phyloP scores from a whole-genome alignment of 2,797 vertebrate species.

The Gambelia wislizenii region DNA sequence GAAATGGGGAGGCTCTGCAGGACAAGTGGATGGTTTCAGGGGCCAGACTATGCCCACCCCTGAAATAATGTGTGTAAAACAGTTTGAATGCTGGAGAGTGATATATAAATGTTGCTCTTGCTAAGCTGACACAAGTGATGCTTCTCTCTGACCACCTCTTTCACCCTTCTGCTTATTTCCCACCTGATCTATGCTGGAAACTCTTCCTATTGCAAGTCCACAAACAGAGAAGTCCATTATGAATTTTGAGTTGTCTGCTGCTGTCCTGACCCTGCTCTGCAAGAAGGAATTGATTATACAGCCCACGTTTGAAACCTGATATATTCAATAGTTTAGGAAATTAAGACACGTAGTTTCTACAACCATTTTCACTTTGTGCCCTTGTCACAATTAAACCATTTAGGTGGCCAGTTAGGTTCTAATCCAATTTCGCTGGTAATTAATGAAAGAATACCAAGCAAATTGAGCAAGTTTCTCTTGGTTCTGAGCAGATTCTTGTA shows the following conservation, averaged over 20 bases:
- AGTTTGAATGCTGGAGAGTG: background rate
- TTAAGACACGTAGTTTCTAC: background rate
- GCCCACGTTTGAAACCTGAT: background rate
- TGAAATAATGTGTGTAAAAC: background rate
- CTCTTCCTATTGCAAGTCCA: background rate
- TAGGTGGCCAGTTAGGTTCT: slow-evolving; percentile 14
- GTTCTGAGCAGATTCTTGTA: background rate
- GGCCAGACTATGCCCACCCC: too few relatives aligned
- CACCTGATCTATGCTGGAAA: background rate
- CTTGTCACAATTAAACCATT: background rate
- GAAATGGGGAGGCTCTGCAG: too few relatives aligned
- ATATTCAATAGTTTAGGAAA: slow-evolving; percentile 11
- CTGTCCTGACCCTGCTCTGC: background rate
- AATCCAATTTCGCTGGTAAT: slow-evolving; percentile 25
- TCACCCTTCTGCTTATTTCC: background rate
- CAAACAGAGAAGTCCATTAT: background rate
- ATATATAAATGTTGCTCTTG: background rate
- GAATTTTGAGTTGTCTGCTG: background rate
- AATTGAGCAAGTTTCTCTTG: slow-evolving; percentile 8
- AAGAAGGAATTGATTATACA: slow-evolving; percentile 9
- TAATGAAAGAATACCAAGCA: slow-evolving; percentile 15
- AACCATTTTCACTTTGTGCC: background rate
- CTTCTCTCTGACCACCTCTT: background rate
- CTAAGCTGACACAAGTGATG: background rate
- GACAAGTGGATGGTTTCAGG: too few relatives aligned